Percentiles rank a stretch among this genome's conserved stretches.
Conservation (phyloP, 92 coral and sea anemone genomes). For the Scolanthus callimorphus region DNA sequence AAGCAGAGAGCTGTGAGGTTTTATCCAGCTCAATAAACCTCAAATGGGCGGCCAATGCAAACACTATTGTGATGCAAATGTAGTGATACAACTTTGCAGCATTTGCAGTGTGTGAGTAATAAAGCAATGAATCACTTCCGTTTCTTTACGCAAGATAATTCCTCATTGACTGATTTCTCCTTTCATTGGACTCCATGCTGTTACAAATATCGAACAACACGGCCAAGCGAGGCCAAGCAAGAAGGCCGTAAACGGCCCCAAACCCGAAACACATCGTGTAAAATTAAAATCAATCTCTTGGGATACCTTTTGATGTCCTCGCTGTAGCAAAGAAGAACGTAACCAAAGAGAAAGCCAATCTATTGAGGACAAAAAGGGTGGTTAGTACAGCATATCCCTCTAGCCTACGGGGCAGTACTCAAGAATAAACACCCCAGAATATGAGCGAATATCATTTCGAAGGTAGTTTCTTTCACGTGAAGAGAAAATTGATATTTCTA, state of each 20-base stretch:
- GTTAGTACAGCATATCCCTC: not conserved
- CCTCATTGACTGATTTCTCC: not conserved
- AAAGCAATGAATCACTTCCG: too few relatives aligned
- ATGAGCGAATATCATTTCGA: too few relatives aligned
- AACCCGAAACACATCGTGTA: not conserved
- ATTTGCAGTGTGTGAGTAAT: too few relatives aligned
- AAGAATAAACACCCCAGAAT: not conserved
- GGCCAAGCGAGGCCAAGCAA: too few relatives aligned
- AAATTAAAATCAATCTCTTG: not conserved
- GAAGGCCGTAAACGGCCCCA: too few relatives aligned
- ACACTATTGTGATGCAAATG: too few relatives aligned
- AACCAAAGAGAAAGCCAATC: not conserved
- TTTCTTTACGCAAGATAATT: not conserved
- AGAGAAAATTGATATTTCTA: not conserved
- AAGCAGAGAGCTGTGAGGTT: too few relatives aligned
- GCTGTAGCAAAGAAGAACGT: not conserved
- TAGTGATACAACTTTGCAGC: too few relatives aligned
- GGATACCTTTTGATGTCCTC: not conserved
- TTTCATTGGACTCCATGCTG: too few relatives aligned
- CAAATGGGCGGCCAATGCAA: too few relatives aligned
- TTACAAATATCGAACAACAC: not conserved
- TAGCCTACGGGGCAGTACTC: not conserved
- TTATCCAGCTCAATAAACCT: too few relatives aligned
- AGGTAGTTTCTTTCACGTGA: conserved; percentile 1
- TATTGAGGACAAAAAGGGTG: not conserved